Evolutionary conservation across 1,140 invertebrate genomes (phyloP), one percentile per base, ranked within the genome.

Genomic region (Gryon sp.): DNA sequence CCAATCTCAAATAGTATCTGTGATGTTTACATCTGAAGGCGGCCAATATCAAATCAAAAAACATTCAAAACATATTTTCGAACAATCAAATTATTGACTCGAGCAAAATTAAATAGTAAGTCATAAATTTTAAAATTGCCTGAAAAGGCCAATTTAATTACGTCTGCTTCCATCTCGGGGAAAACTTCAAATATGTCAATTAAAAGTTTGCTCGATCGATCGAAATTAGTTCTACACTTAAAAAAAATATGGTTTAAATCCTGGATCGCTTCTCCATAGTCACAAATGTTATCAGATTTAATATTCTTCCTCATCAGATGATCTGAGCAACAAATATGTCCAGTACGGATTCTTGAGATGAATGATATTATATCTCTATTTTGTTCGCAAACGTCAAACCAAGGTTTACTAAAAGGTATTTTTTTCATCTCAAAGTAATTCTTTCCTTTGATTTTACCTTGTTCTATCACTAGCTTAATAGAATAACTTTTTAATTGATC

Each of bases 341-440:
- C 20, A 12, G 41, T 8, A 2, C 19, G 2, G 4, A 45, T 12
- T 14, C 41, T 45, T 0, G 41, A 4, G 4, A 45, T 26, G 14
- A 45, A 45, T 5, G 9, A 45, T 11, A 45, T 45, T 2, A 45
- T 4, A 12, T 26, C n/a, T 26, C 22, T 26, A 45, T 22, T 2
- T 11, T 6, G 5, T 12, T 45, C 26, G 12, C 11, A 4, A 2
- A 24, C 26, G 9, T 26, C 6, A n/a, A 45, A 45, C 41, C 41
- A 45, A 8, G 41, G n/a, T 1, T 9, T 6, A 12, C 14, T n/a
- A 6, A 45, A 5, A 1, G 26, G 22, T 9, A 24, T 12, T n/a
- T 45, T 45, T 26, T 45, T 45, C 1, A 12, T 2, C n/a, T 26
- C n/a, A 45, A 45, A 45, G 14, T 45, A 45, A 2, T 24, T 26